Evolutionary conservation across 2,113 vertebrate genomes (phyloP), one percentile per base, ranked within the genome.

Genomic region (Notechis scutatus): DNA sequence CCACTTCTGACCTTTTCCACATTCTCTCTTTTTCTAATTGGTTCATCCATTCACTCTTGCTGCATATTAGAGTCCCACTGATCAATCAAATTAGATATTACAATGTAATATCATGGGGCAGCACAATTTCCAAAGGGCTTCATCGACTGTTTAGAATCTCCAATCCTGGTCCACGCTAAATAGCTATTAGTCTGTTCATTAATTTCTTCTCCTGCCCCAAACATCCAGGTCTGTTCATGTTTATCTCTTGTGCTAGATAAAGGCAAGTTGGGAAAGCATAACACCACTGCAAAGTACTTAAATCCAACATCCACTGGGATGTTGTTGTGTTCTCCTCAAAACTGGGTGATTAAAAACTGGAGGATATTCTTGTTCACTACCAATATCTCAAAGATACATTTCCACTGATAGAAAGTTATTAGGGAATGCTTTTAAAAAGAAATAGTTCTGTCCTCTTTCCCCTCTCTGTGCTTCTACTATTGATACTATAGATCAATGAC

Each of bases 21-120:
- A 95, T 93, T 96, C 94, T 93, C 93, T 96, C 94, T 94, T 90
- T 89, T 94, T 95, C 94, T 93, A 92, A 94, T 91, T 96, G 95
- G 87, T 26, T 89, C 92, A 94, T 90, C 50, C 87, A 55, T 94
- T 91, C 64, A 81, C 89, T 94, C 93, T 88, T 94, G 94, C 42
- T 93, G 89, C 86, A 85, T 42, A 93, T 94, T 94, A 96, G 91
- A 90, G 21, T 89, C 92, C 92, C 91, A 94, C 95, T 92, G 94
- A 94, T 96, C 94, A 96, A 90, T 85, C 88, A 96, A 93, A 94
- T 96, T 34, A 61, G 93, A 92, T 54, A 95, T 95, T 94, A 93
- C 7, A 86, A 81, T 92, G 59, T 85, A 88, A 59, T 93, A 85
- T 94, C 57, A 94, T 88, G 59, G 91, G 64, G 23, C 87, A 86